Percentiles rank a stretch among this genome's conserved stretches.
Conservation (phyloP, 2,888 invertebrate species). For the Bellardia bayeri region DNA sequence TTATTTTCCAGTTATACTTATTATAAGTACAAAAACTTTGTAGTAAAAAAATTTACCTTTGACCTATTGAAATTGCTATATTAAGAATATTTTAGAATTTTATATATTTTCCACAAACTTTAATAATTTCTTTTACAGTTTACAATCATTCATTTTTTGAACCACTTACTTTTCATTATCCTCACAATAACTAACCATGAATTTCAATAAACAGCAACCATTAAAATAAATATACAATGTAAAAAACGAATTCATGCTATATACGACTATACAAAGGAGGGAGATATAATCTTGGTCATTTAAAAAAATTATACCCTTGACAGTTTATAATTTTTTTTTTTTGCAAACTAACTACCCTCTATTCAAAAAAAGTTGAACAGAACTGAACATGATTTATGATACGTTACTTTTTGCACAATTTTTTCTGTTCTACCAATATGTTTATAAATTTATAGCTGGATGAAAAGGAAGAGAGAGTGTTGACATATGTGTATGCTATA, state of each 20-base stretch:
- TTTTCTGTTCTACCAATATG: background rate
- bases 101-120: background rate
- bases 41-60: too few relatives aligned
- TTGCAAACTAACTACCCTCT: background rate
- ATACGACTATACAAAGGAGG: background rate
- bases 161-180: conserved; percentile 3
- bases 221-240: background rate
- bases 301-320: conserved; percentile 38
- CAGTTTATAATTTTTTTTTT: background rate
- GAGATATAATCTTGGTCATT: conserved; percentile 4
- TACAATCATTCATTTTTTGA: background rate
- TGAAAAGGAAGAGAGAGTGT: background rate
- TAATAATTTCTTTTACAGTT: background rate
- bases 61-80: too few relatives aligned
- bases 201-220: background rate
- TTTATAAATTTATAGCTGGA: background rate
- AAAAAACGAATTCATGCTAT: background rate
- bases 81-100: background rate
- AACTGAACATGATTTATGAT: conserved; percentile 28
- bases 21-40: too few relatives aligned
- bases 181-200: background rate
- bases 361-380: background rate
- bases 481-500: background rate
- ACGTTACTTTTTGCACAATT: conserved; percentile 1
- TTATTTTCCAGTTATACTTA: too few relatives aligned